Conservation (phyloP, 2,797 vertebrate genomes). For the Fistularia tabacaria region DNA sequence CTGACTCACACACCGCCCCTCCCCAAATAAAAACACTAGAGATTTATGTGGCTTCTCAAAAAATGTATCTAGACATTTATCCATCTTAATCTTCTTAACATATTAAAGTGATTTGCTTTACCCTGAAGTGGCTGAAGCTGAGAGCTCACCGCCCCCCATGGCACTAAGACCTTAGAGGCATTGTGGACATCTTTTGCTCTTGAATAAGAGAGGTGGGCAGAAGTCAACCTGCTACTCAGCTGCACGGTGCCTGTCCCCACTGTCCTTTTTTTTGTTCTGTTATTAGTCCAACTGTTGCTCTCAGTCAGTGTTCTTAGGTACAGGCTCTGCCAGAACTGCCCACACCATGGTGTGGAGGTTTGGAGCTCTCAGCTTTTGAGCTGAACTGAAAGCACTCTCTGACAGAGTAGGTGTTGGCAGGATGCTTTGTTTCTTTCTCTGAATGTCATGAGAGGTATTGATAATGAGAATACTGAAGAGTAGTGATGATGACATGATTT, state of each 20-base stretch:
- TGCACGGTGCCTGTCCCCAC: slow-evolving; percentile 54
- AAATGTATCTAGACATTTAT: slow-evolving; percentile 86
- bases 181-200: slow-evolving; percentile 74
- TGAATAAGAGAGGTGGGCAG: slow-evolving; percentile 73
- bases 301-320: slow-evolving; percentile 71
- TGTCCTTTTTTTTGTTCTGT: slow-evolving; percentile 53
- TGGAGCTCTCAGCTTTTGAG: slow-evolving; percentile 71
- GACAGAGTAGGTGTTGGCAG: slow-evolving; percentile 76
- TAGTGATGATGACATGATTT: slow-evolving; percentile 63
- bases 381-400: slow-evolving; percentile 73
- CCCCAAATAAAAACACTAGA: slow-evolving; percentile 80
- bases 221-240: slow-evolving; percentile 70
- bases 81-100: slow-evolving; percentile 87
- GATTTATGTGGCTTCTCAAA: slow-evolving; percentile 83
- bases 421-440: slow-evolving; percentile 71
- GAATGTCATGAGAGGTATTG: slow-evolving; percentile 71
- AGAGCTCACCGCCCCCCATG: slow-evolving; percentile 76
- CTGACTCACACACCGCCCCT: slow-evolving; percentile 76
- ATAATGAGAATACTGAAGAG: slow-evolving; percentile 65
- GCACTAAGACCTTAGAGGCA: slow-evolving; percentile 70
- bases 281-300: slow-evolving; percentile 77
- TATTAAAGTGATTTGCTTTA: slow-evolving; percentile 86
- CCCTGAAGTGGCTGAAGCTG: slow-evolving; percentile 81
- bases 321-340: slow-evolving; percentile 72
- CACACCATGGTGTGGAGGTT: slow-evolving; percentile 76